Conservation (phyloP, 23 tunicate genomes). For the Oikopleura dioica region DNA sequence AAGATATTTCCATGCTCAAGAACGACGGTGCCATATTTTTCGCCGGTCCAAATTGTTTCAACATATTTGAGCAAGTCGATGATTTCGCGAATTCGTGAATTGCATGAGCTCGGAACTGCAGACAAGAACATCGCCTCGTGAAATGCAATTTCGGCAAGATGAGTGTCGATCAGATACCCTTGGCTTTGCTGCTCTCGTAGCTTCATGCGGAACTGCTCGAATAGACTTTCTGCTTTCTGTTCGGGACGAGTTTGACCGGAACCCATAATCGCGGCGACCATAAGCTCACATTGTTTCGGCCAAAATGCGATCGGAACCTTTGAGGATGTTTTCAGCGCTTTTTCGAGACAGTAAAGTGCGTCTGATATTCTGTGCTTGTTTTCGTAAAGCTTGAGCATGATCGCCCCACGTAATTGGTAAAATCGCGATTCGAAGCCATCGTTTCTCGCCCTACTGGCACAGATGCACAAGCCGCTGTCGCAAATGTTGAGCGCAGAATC, state of each 20-base stretch:
- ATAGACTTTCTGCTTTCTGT: not conserved
- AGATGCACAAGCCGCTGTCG: not conserved
- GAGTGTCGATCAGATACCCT: not conserved
- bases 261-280: not conserved
- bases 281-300: not conserved
- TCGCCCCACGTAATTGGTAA: not conserved
- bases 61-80: not conserved
- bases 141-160: not conserved
- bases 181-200: not conserved
- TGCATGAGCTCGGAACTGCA: not conserved
- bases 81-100: not conserved
- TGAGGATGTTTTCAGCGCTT: not conserved
- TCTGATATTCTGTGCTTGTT: not conserved
- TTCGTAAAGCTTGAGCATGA: not conserved
- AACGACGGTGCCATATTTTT: not conserved
- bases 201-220: not conserved
- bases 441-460: not conserved
- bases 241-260: not conserved
- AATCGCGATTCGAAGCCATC: not conserved
- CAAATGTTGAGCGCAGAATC: not conserved
- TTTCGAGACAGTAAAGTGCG: not conserved
- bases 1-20: slow-evolving; percentile 1
- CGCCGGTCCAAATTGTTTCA: not conserved
- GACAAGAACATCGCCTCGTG: not conserved
- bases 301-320: not conserved